A percentile compares a stretch with the other conserved stretches of the same genome.
Evolutionary conservation across 2,888 invertebrate species (phyloP).

Genomic region (Drosophila neutralis): DNA sequence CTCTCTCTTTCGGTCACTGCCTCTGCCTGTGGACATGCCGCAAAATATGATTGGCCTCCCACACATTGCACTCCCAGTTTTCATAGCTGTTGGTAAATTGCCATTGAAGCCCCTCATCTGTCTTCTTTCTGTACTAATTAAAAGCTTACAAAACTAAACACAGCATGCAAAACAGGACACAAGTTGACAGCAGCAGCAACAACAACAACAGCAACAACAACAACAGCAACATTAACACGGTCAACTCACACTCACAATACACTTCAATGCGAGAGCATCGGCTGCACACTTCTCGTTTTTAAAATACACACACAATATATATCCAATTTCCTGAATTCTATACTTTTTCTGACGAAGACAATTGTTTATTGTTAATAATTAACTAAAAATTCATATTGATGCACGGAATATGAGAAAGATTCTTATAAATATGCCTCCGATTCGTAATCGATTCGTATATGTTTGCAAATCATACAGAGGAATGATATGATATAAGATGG

Average conservation of each 20-base stretch:
- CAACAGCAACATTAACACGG: neutral
- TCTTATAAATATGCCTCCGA: neutral
- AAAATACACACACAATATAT: neutral
- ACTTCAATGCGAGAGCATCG: neutral
- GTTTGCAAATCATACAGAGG: no score
- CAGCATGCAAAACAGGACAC: slow-evolving; percentile 17
- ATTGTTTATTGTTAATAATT: no score
- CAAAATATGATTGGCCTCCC: slow-evolving; percentile 60
- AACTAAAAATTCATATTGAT: no score
- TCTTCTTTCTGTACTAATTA: slow-evolving; percentile 59
- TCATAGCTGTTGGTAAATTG: slow-evolving; percentile 18
- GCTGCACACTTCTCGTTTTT: neutral
- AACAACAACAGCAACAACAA: neutral
- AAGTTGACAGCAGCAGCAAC: slow-evolving; percentile 2
- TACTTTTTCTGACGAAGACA: no score
- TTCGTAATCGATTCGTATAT: neutral
- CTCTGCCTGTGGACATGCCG: slow-evolving; percentile 24
- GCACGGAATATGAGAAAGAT: no score
- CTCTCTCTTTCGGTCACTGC: neutral
- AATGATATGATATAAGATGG: no score
- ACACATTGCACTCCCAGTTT: slow-evolving; percentile 14
- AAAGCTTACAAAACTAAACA: slow-evolving; percentile 54
- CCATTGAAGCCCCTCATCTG: slow-evolving; percentile 57
- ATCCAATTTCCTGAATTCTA: no score
- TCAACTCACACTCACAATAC: neutral